Base-by-base conservation (phyloP, 2,113 vertebrate species). In the Cyanoramphus novaezelandiae region DNA sequence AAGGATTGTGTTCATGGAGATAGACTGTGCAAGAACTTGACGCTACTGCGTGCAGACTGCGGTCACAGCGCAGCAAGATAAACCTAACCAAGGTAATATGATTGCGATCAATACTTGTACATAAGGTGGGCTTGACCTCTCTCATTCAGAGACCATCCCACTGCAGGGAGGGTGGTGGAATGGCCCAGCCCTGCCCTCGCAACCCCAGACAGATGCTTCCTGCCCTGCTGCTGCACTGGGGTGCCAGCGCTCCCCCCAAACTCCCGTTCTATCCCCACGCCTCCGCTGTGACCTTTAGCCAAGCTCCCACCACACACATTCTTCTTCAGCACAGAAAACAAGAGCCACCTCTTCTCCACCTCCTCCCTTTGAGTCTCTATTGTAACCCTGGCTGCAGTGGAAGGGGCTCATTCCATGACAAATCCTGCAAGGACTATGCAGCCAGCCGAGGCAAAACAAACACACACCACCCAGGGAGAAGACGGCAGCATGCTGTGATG, bases 21-120 rank as follows among this genome's bases (percentile, higher is more conserved):
- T 0, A 14, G 49, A 23, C 12, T 10, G 13, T 2, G 11, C 3
- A 27, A 55, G 13, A 17, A 46, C 20, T 1, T 24, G 50, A 31
- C 4, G 52, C 50, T 47, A 3, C 49, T 4, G 1, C 2, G 6
- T 1, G 13, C 3, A 17, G 19, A 8, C 29, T n/a, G 29, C 0
- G 1, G 31, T 12, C 68, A 41, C 17, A 9, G 35, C 1, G 35
- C 6, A 1, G 24, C 3, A n/a, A 20, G 53, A 28, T 3, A 43
- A 69, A 27, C 27, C 35, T 11, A 2, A 16, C 15, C 10, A 28
- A 57, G 63, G 49, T 7, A 9, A 19, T 3, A 3, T 13, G 17
- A 1, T 1, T 2, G 9, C 16, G 41, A 53, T 35, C 12, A 6
- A 8, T 9, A 29, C 11, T 31, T 10, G 62, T 27, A 17, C 6